Percentiles rank a stretch among this genome's conserved stretches.
Conservation (phyloP, 2,797 vertebrate species). For the Bufotes viridis region DNA sequence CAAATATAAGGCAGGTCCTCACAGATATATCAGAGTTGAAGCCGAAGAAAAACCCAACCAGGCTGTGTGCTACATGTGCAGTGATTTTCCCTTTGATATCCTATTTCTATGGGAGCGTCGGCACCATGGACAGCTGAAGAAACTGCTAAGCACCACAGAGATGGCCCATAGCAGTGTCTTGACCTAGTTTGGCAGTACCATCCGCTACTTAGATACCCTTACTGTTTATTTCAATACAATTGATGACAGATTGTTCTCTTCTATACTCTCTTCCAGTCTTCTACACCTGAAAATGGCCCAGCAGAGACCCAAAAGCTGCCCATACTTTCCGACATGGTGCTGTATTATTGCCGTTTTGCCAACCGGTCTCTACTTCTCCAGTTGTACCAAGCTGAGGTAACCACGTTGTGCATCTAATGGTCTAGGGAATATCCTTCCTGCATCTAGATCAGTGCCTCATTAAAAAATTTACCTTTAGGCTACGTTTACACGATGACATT, state of each 20-base stretch:
- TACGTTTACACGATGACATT: too few relatives aligned
- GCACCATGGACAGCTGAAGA: background rate
- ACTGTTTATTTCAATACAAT: too few relatives aligned
- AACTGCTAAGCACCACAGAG: background rate
- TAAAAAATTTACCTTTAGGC: too few relatives aligned
- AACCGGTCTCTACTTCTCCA: constrained; percentile 85
- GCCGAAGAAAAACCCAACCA: background rate
- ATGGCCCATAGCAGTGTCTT: background rate
- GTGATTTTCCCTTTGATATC: background rate
- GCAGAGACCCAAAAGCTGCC: constrained; percentile 79
- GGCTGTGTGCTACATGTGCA: background rate
- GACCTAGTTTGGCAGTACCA: too few relatives aligned
- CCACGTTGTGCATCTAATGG: background rate
- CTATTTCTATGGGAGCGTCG: background rate
- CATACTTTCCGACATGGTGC: constrained; percentile 92
- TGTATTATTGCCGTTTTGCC: constrained; percentile 94
- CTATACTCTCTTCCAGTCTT: constrained; percentile 75
- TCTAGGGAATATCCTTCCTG: background rate
- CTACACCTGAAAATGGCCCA: constrained; percentile 80
- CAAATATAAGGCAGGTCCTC: too few relatives aligned
- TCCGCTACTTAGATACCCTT: background rate
- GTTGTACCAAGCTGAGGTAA: constrained; percentile 93
- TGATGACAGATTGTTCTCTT: background rate
- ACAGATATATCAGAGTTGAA: too few relatives aligned
- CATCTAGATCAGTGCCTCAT: too few relatives aligned